phyloP scores from a whole-genome alignment of 2,888 invertebrate genomes.

The Cryptocephalus primarius region DNA sequence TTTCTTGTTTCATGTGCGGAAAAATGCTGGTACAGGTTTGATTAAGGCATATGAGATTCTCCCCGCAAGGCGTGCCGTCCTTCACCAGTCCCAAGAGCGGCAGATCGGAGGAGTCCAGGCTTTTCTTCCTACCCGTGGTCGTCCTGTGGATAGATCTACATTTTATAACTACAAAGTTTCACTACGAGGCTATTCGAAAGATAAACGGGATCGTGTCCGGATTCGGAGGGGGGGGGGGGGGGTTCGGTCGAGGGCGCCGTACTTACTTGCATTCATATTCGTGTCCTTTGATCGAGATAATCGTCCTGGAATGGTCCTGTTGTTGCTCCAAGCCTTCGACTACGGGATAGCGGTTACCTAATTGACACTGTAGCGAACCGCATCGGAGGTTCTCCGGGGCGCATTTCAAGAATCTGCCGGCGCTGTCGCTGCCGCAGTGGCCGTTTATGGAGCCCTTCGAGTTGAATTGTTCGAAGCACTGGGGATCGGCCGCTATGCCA shows the following conservation, averaged over 20 bases:
- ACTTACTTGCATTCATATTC: conserved; percentile 96
- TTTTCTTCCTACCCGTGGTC: conserved; percentile 54
- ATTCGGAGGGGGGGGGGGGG: too few species aligned
- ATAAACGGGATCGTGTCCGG: too few species aligned
- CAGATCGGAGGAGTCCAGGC: conserved; percentile 34
- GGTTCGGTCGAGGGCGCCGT: too few species aligned
- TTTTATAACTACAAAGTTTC: conserved; percentile 9
- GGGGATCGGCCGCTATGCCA: conserved; percentile 67
- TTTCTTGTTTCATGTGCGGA: conserved; percentile 73
- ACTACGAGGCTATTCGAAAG: too few species aligned
- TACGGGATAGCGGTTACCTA: conserved; percentile 73
- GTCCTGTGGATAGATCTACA: conserved; percentile 44
- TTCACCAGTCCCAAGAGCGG: conserved; percentile 78
- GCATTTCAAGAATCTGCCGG: conserved; percentile 72
- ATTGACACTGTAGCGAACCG: conserved; percentile 90
- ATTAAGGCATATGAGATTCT: conserved; percentile 87
- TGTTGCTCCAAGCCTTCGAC: conserved; percentile 64
- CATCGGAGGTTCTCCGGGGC: conserved; percentile 72
- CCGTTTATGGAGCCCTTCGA: conserved; percentile 91
- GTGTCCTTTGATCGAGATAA: conserved; percentile 76
- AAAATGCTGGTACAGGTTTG: conserved; percentile 83
- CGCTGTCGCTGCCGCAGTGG: conserved; percentile 79
- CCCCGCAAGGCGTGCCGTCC: conserved; percentile 91
- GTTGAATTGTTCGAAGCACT: conserved; percentile 93
- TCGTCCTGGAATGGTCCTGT: conserved; percentile 75